These are phyloP conservation scores for Bovichtus variegatus DNA, from an alignment of 2,797 vertebrate genomes.

Conservation along the genomic window DNA sequence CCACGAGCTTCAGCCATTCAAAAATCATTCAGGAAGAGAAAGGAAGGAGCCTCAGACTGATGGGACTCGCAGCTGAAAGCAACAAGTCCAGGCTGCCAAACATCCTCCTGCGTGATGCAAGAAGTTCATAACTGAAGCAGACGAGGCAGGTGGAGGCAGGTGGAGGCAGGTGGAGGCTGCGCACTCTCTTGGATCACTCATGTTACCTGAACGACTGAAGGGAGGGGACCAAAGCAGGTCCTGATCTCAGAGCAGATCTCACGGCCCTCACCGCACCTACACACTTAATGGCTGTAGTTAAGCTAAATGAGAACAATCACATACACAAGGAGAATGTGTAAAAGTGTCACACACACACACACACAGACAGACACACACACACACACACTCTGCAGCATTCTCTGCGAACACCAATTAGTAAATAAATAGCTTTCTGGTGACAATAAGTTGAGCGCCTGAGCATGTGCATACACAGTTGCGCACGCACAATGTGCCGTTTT, in stretches of 20 bases:
- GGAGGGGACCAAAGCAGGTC: not conserved
- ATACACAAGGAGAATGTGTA: not conserved
- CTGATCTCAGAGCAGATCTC: not conserved
- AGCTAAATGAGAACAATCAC: not conserved
- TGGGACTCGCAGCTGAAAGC: constrained; percentile 20
- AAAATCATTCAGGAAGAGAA: not conserved
- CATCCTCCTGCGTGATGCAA: constrained; percentile 12
- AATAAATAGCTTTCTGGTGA: constrained; percentile 65
- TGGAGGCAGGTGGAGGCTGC: no score
- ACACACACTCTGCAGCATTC: not conserved
- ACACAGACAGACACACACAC: constrained; percentile 18
- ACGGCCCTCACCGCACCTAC: not conserved
- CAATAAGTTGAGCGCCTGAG: constrained; percentile 62
- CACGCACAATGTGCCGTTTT: constrained; percentile 44
- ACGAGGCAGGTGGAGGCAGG: constrained; percentile 1
- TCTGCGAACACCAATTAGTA: constrained; percentile 49
- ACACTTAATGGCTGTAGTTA: not conserved
- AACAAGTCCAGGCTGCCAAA: constrained; percentile 20
- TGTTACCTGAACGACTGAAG: not conserved
- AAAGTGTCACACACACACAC: constrained; percentile 9
- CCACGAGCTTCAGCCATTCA: not conserved
- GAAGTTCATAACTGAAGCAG: not conserved
- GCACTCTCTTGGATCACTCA: no score
- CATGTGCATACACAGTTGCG: constrained; percentile 45
- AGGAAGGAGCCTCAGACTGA: not conserved